Base-by-base conservation (phyloP, 1,140 invertebrate species). In the Aphelenchoides avenae region DNA sequence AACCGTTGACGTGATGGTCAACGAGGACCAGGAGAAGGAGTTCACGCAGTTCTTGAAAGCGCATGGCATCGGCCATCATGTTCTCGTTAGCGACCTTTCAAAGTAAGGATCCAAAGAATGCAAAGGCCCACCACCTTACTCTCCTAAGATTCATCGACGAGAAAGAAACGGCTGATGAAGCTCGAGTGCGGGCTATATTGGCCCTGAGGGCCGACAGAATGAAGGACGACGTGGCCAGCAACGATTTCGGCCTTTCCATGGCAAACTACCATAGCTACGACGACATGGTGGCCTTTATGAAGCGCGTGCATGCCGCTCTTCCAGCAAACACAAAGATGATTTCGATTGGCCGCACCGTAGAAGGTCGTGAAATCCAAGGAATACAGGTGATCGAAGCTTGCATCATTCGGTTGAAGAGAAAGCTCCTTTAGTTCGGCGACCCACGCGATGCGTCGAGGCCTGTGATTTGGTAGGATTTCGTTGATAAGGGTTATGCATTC, bases 401-500 rank as follows among this genome's bases (percentile, higher is more conserved):
- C 27, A 5, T 52, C 44, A 36, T 11, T 7, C 18, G 33, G 26
- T 50, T 22, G 33, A 24, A 26, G 24, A 57, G 15, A 37, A 15
- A 36, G 31, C 4, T 43, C 31, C 64, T 53, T 57, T 18, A 70
- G 68, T 66, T 66, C 39, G 68, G 66, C 11, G n/a, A 33, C 1
- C 61, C 62, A 3, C n/a, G 4, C 3, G 48, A 71, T 26, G 47
- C 15, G 36, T 22, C 33, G 13, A 57, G 75, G 9, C 57, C 64
- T 44, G 59, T 77, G 20, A 57, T 75, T 49, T 75, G 74, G 73
- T n/a, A n/a, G n/a, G n/a, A n/a, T n/a, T 66, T 66, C 39, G 68
- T 56, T 11, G n/a, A 33, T 1, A 49, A 51, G 3, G 15, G 4
- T 3, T 41, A 71, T 26, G 47, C 15, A 40, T 22, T 30, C n/a